These are phyloP conservation scores for Chaetorhynchus papuensis DNA, from an alignment of 2,113 vertebrate species.

Conservation along the genomic window DNA sequence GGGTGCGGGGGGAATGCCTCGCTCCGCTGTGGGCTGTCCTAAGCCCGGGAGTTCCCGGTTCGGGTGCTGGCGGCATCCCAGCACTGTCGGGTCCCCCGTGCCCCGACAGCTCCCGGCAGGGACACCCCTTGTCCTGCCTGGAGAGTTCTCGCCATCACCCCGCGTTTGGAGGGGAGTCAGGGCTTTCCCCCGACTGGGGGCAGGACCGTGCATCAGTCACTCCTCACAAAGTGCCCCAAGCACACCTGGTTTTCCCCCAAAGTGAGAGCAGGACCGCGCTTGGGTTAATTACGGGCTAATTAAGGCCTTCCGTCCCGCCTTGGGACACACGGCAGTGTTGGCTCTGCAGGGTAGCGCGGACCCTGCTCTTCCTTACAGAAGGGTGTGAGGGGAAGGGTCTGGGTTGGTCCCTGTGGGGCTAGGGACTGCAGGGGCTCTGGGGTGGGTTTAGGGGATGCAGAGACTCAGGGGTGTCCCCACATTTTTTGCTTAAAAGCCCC, in stretches of 20 bases:
- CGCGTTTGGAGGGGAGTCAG: accelerated
- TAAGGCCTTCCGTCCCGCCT: not conserved
- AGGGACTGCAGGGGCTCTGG: not conserved
- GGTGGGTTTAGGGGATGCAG: no score
- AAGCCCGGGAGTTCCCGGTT: no score
- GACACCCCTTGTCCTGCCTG: not conserved
- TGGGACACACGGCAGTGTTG: accelerated
- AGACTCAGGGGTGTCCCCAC: accelerated
- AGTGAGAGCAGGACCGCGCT: accelerated
- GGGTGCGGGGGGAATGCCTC: not conserved
- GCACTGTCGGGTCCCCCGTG: no score
- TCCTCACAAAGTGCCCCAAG: not conserved
- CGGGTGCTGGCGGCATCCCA: not conserved
- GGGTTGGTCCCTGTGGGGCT: accelerated
- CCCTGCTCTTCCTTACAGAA: not conserved
- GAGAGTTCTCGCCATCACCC: accelerated
- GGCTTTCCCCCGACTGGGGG: accelerated
- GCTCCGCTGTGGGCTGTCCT: not conserved
- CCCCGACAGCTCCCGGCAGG: not conserved
- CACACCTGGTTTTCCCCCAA: not conserved
- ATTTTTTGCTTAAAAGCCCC: not conserved
- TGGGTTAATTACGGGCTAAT: not conserved
- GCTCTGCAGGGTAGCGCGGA: accelerated
- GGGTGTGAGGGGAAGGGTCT: not conserved
- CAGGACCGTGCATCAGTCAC: accelerated